Evolutionary conservation across 2,888 invertebrate species (phyloP).

Genomic region (Dryobota labecula): DNA sequence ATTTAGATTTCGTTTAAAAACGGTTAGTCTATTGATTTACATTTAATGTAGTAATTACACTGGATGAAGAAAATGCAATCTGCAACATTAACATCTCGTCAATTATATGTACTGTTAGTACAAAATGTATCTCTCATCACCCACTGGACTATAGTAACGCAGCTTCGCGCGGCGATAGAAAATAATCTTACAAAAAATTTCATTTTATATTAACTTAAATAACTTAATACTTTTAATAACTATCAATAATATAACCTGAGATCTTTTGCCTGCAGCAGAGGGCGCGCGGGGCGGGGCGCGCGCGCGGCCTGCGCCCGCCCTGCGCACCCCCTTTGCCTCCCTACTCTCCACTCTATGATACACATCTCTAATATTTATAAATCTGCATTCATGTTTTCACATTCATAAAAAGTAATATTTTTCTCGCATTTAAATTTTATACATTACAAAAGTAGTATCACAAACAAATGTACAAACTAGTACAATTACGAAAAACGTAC

Average conservation of each 20-base stretch:
- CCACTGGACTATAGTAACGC: slow-evolving; percentile 82
- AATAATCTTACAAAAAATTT: slow-evolving; percentile 89
- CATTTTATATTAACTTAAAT: slow-evolving; percentile 90
- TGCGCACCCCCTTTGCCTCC: slow-evolving; percentile 77
- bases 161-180: slow-evolving; percentile 80
- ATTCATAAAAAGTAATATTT: slow-evolving; percentile 88
- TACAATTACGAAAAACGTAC: slow-evolving; percentile 89
- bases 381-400: slow-evolving; percentile 85
- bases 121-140: slow-evolving; percentile 74
- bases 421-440: slow-evolving; percentile 86
- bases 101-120: slow-evolving; percentile 78
- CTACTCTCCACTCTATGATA: slow-evolving; percentile 76
- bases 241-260: slow-evolving; percentile 90
- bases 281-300: slow-evolving; percentile 64
- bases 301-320: slow-evolving; percentile 61
- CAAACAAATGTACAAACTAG: slow-evolving; percentile 91
- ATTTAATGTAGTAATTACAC: slow-evolving; percentile 87
- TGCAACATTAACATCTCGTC: slow-evolving; percentile 79
- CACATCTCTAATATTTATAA: slow-evolving; percentile 79
- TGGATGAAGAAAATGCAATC: slow-evolving; percentile 88
- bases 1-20: slow-evolving; percentile 89
- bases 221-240: slow-evolving; percentile 90
- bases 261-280: slow-evolving; percentile 84
- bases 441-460: slow-evolving; percentile 91
- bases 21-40: slow-evolving; percentile 88